Evolutionary conservation across 2,888 invertebrate genomes (phyloP), one percentile per base, ranked within the genome.

Genomic region (Heteromurus nitidus): DNA sequence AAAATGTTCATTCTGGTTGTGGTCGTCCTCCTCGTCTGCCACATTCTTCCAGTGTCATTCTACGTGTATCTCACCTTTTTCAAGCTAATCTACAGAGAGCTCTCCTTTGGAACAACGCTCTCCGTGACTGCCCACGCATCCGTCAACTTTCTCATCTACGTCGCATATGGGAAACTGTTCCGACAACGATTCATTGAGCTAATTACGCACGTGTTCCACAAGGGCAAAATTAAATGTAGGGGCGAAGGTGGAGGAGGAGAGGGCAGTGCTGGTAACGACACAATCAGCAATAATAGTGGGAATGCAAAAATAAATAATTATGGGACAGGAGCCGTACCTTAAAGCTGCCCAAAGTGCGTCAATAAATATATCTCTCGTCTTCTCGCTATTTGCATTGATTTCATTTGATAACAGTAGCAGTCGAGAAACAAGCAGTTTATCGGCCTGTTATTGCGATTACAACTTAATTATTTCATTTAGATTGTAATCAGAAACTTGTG

Each of bases 381-480:
- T 11, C 3, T 13, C 3, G 47, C 3, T 47, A 7, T 47, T 47
- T 42, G 42, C 42, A 7, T 42, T 42, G 13, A 11, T 11, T 7
- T 13, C 42, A 7, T 42, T 62, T 62, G 44, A 28, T 28, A 9
- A 7, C 42, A 42, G n/a, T 42, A 60, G 28, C 58, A 55, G 28
- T 5, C 42, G 11, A 36, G 22, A 13, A 7, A 30, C 47, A 62
- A 62, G 47, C 50, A 13, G 20, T 50, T 73, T 73, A 64, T 22
- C 31, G 50, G 24, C 62, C n/a, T 73, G 28, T 55, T 58, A 72
- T 73, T 73, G 64, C 62, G 20, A 42, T 72, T 73, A 73, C 73
- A 73, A 64, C 73, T 73, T 73, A 64, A 73, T 73, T 64, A 64
- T 44, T 47, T 72, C 16, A 73, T 47, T 73, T 30, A 72, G 72